phyloP scores from a whole-genome alignment of 2,888 invertebrate genomes.

The Pelosia muscerda region DNA sequence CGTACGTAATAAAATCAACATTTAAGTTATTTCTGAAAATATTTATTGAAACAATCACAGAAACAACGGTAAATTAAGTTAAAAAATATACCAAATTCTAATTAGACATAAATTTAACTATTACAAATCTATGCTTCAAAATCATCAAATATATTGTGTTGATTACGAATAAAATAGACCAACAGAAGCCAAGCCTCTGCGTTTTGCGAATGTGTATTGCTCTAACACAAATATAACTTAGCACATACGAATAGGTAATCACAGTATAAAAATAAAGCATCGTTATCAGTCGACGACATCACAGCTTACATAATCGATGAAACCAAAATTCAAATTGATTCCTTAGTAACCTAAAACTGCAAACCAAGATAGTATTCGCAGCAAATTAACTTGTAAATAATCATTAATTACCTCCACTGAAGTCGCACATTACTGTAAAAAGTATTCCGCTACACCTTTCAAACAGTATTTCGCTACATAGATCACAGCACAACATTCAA shows the following conservation, averaged over 20 bases:
- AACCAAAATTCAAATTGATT: slow-evolving; percentile 68
- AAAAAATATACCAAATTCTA: slow-evolving; percentile 74
- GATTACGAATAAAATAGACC: slow-evolving; percentile 66
- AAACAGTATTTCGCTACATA: slow-evolving; percentile 42
- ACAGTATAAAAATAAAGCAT: slow-evolving; percentile 86
- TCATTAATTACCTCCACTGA: slow-evolving; percentile 34
- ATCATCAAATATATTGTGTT: slow-evolving; percentile 51
- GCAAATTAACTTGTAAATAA: slow-evolving; percentile 42
- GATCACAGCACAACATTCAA: slow-evolving; percentile 50
- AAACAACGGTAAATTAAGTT: slow-evolving; percentile 78
- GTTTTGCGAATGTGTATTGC: slow-evolving; percentile 63
- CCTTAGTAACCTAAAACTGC: slow-evolving; percentile 58
- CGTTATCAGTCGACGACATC: slow-evolving; percentile 82
- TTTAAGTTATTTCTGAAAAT: slow-evolving; percentile 61
- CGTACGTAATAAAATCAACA: slow-evolving; percentile 25
- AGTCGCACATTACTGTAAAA: slow-evolving; percentile 30
- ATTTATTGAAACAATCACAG: slow-evolving; percentile 80
- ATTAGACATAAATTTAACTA: slow-evolving; percentile 62
- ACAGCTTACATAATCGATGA: slow-evolving; percentile 80
- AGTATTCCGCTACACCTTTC: slow-evolving; percentile 25
- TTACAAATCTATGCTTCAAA: slow-evolving; percentile 58
- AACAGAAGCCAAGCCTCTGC: slow-evolving; percentile 73
- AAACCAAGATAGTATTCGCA: slow-evolving; percentile 49
- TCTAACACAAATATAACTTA: slow-evolving; percentile 73
- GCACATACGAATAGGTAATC: slow-evolving; percentile 79